Base-by-base conservation (phyloP, 2,888 invertebrate genomes). In the Lasioglossum zephyrum region DNA sequence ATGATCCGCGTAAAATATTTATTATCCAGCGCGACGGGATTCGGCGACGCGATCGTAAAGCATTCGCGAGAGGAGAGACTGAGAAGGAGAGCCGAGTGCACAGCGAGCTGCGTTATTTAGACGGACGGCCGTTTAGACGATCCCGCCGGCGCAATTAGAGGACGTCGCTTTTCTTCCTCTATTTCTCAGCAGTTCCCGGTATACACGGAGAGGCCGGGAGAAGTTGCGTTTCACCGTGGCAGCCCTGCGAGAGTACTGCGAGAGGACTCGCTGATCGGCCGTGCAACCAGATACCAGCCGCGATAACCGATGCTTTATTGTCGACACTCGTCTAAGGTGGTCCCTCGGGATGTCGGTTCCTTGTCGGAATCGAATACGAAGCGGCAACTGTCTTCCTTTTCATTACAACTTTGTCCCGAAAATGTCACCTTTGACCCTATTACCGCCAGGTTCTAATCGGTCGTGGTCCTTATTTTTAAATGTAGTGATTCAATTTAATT, bases 1-100 rank as follows among this genome's bases (percentile, higher is more conserved):
- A 84, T 90, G 88, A 90, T 89, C 80, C 82, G 83, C 84, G 81
- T 87, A 86, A 89, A 87, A 86, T 89, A 88, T 85, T 90, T 78
- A 90, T 87, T 87, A 85, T 88, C 81, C 82, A 13, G 81, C 70
- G 49, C 85, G 73, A 63, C 66, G 69, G 73, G 81, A 78, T 83
- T 80, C 53, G 85, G 66, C 82, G 73, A 79, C 83, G 85, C 83
- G 85, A 70, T 74, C 89, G 87, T 86, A 85, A 89, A 89, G 74
- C 85, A 84, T 83, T 49, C 81, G 47, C 63, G 53, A 70, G n/a
- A 9, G 9, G 9, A n/a, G n/a, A 57, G 57, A 57, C 3, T 3
- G 36, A 36, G 36, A 11, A 11, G n/a, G n/a, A 36, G 22, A 22
- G 70, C 74, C 79, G 80, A 53, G 73, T 4, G n/a, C n/a, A 11